phyloP scores from a whole-genome alignment of 2,888 invertebrate genomes.

The Apoderus coryli region DNA sequence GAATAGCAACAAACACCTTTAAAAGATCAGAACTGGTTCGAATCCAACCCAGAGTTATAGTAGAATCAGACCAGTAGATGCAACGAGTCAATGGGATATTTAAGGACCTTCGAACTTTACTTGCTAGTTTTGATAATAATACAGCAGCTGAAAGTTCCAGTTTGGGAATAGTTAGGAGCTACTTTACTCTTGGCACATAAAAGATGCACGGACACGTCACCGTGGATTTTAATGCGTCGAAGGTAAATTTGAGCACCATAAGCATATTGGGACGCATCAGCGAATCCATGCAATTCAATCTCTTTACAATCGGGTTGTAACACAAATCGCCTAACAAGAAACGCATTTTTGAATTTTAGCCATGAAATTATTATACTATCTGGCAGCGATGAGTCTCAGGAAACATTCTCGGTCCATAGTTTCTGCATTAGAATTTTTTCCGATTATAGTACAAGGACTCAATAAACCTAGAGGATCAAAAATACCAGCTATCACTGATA shows the following conservation, averaged over 20 bases:
- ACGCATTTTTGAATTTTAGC: too few species aligned
- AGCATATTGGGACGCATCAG: not conserved
- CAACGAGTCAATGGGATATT: not conserved
- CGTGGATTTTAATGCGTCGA: not conserved
- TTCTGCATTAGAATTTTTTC: slow-evolving; percentile 1
- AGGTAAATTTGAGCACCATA: slow-evolving; percentile 1
- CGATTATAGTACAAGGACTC: too few species aligned
- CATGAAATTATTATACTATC: too few species aligned
- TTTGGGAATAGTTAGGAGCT: not conserved
- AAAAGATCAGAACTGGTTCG: not conserved
- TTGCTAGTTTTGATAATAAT: not conserved
- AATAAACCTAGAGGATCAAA: slow-evolving; percentile 3
- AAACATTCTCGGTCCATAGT: too few species aligned
- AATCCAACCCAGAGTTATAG: not conserved
- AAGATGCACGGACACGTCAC: not conserved
- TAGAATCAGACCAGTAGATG: not conserved
- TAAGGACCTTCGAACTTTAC: not conserved
- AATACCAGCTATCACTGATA: not conserved
- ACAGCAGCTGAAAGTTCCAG: slow-evolving; percentile 2
- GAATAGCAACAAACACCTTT: slow-evolving; percentile 2
- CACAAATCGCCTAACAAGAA: too few species aligned
- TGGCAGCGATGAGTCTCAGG: too few species aligned
- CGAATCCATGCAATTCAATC: not conserved
- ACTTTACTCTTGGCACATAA: slow-evolving; percentile 3
- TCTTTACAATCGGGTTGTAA: too few species aligned